phyloP scores from a whole-genome alignment of 2,888 invertebrate genomes.

The Pycnomerus fuliginosus region DNA sequence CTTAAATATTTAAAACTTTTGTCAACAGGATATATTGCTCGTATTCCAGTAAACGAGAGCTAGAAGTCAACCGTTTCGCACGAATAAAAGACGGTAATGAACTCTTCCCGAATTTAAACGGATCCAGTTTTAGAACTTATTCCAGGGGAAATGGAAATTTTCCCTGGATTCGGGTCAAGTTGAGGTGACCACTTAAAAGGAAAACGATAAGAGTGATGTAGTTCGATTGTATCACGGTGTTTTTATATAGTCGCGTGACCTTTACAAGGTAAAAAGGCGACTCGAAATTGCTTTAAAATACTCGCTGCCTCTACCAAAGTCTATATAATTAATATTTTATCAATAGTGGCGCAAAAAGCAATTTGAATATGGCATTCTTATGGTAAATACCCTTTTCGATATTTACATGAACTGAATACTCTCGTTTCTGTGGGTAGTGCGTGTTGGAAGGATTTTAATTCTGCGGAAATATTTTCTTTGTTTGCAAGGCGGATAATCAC shows the following conservation, averaged over 20 bases:
- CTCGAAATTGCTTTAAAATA: constrained; percentile 6
- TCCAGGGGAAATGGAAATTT: too few relatives aligned
- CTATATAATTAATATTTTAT: constrained; percentile 6
- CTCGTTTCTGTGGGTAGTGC: constrained; percentile 3
- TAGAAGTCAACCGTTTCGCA: constrained; percentile 8
- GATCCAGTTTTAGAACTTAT: too few relatives aligned
- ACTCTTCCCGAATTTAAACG: too few relatives aligned
- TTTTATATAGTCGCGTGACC: constrained; percentile 15
- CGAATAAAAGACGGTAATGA: constrained; percentile 8
- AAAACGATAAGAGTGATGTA: constrained; percentile 9
- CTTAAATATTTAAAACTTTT: constrained; percentile 11
- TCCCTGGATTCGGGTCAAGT: constrained; percentile 10
- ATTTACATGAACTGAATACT: too few relatives aligned
- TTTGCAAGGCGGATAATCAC: background rate
- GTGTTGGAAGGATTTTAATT: constrained; percentile 9
- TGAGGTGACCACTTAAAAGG: too few relatives aligned
- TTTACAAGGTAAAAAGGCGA: constrained; percentile 13
- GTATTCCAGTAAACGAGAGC: constrained; percentile 4
- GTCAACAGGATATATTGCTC: constrained; percentile 2
- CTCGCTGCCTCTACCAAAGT: constrained; percentile 1
- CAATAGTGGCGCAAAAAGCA: constrained; percentile 1
- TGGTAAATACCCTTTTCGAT: too few relatives aligned
- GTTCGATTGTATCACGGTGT: constrained; percentile 12
- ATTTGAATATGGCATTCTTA: constrained; percentile 7
- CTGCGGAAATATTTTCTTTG: constrained; percentile 6